Evolutionary conservation across 92 coral and sea anemone genomes (phyloP), one percentile per base, ranked within the genome.

Genomic region (Porites lobata): DNA sequence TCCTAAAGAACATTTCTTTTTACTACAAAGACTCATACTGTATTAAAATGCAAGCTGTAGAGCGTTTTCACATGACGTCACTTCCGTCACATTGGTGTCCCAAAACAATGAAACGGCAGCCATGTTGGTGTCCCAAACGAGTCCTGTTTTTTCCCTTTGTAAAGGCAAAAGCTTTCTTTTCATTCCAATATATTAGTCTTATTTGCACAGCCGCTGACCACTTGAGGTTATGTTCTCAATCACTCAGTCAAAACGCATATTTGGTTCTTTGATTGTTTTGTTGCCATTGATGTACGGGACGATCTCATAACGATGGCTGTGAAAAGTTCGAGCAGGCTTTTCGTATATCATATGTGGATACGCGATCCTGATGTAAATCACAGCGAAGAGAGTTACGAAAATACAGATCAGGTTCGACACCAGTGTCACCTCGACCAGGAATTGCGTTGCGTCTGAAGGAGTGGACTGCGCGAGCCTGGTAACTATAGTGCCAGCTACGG

Each of bases 291-390:
- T 29, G 2, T 79, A 79, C 56, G 83, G 72, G 38, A 63, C 83
- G 72, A 79, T 79, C 83, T 79, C 20, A 50, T 79, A 79, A n/a
- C 83, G 83, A 12, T 47, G 21, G 63, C 83, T 79, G 72, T 79
- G 83, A 61, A 79, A 79, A n/a, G 83, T 79, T 56, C 83, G 57
- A 19, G 83, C 72, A 8, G 57, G 21, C 20, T 26, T 50, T 6
- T 65, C n/a, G 43, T 38, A 19, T 10, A 7, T 51, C 24, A 24
- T 3, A 10, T 50, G 51, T 10, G 72, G 72, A 79, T 54, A 63
- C 56, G 72, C n/a, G 72, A 79, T 18, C 83, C 63, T 79, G 62
- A 79, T 47, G 43, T 64, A 79, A 29, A 79, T 8, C 43, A 79
- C 14, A 38, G 65, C 72, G 12, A 65, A 64, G 18, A 63, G 32